Percentiles rank a stretch among this genome's conserved stretches.
Conservation (phyloP, 2,888 invertebrate genomes). For the Drosophila affinis region DNA sequence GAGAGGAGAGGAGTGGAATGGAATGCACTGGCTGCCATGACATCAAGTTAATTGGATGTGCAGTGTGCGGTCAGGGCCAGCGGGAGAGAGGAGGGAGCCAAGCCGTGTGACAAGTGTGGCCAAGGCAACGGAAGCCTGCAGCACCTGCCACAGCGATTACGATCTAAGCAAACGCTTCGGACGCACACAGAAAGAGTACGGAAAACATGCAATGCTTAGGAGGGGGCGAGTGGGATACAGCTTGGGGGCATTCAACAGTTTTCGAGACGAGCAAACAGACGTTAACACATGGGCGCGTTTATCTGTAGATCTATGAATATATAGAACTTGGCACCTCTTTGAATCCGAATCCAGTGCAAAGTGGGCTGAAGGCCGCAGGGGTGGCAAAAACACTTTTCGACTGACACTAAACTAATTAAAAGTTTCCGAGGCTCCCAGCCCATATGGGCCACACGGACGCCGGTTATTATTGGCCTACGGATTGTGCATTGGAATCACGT, state of each 20-base stretch:
- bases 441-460: conserved; percentile 48
- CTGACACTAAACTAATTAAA: conserved; percentile 73
- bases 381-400: conserved; percentile 37
- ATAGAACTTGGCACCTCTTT: conserved; percentile 40
- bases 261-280: conserved; percentile 52
- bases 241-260: conserved; percentile 49
- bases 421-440: conserved; percentile 45
- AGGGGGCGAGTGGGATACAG: background rate
- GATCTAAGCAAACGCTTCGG: conserved; percentile 46
- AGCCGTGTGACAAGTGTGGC: conserved; percentile 26
- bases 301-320: conserved; percentile 30
- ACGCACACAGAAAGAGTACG: background rate
- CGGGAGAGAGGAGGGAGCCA: background rate
- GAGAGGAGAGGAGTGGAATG: no score
- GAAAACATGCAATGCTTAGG: background rate
- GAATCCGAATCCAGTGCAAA: conserved; percentile 25
- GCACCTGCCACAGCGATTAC: conserved; percentile 44
- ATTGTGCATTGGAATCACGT: conserved; percentile 77
- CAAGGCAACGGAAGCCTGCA: conserved; percentile 38
- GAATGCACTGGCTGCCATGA: conserved; percentile 25
- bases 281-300: conserved; percentile 50
- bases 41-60: conserved; percentile 69
- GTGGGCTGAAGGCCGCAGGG: background rate
- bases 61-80: conserved; percentile 7
- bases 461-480: conserved; percentile 46